These are phyloP conservation scores for Eleginops maclovinus DNA, from an alignment of 2,113 vertebrate species.

Conservation along the genomic window DNA sequence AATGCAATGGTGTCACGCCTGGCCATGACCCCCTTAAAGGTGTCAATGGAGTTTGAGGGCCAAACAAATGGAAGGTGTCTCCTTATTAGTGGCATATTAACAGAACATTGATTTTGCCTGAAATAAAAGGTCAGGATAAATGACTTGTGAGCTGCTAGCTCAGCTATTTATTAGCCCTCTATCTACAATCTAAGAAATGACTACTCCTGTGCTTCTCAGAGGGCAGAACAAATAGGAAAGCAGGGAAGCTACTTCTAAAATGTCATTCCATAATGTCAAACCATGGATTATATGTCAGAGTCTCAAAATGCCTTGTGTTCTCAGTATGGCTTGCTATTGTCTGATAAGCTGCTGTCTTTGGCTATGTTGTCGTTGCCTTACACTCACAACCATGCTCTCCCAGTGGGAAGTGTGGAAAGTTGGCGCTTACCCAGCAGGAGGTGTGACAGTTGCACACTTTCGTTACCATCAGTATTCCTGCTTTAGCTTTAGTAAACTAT, in stretches of 20 bases:
- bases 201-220: conserved; percentile 57
- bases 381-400: conserved; percentile 44
- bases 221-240: conserved; percentile 73
- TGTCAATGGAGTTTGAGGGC: conserved; percentile 60
- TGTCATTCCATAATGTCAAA: conserved; percentile 84
- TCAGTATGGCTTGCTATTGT: conserved; percentile 45
- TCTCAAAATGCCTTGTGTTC: conserved; percentile 54
- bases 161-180: conserved; percentile 76
- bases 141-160: conserved; percentile 74
- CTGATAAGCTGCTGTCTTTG: conserved; percentile 66
- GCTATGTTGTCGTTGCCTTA: conserved; percentile 58
- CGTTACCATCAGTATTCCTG: conserved; percentile 48
- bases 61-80: conserved; percentile 75
- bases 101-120: conserved; percentile 80
- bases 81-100: conserved; percentile 80
- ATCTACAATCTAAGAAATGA: conserved; percentile 79
- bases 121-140: conserved; percentile 86
- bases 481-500: conserved; percentile 52
- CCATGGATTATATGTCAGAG: conserved; percentile 77
- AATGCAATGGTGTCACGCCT: conserved; percentile 31
- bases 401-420: conserved; percentile 25
- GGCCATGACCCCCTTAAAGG: conserved; percentile 41
- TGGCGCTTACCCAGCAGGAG: conserved; percentile 53
- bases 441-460: conserved; percentile 39
- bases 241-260: conserved; percentile 69